Evolutionary conservation across 2,888 invertebrate genomes (phyloP), one percentile per base, ranked within the genome.

Genomic region (Hirtodrosophila confusa): DNA sequence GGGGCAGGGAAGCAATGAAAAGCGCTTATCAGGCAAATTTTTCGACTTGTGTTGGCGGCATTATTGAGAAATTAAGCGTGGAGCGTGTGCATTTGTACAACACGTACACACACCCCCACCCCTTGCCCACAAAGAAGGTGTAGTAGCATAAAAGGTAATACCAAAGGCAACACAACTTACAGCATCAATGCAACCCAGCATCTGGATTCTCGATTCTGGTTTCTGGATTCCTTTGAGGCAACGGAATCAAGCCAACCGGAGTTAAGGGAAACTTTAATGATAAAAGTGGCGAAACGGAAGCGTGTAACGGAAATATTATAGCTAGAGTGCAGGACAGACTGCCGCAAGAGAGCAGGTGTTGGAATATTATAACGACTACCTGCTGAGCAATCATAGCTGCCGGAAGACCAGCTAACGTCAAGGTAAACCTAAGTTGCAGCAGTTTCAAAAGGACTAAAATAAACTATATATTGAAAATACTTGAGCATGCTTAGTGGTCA

Each of bases 21-120:
- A 75, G 48, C 60, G 83, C 80, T 86, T 86, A 86, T 84, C 78
- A 76, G 74, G 74, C 69, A 70, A 65, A 78, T 80, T 75, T 69
- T 60, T 64, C 49, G 54, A 62, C 67, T 71, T 70, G 61, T 69
- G 68, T 62, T 69, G 57, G 61, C 49, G 66, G 73, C 69, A 75
- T 75, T 85, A 83, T 87, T 87, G 76, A 80, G 85, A 87, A 87
- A 84, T 84, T 74, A 80, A 84, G 75, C 64, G 68, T 55, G 37
- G 57, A 60, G 65, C 76, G 71, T 69, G 75, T 80, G 78, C 71
- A 72, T 64, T 78, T 48, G 27, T 57, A 63, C 56, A 61, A 57
- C 78, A 74, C 75, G 62, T 69, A 62, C 17, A 36, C 17, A 45
- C 45, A 54, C 48, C 17, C 11, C 56, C 40, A 39, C 48, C 17